Conservation (phyloP, 2,113 vertebrate genomes). For the Chaetodon trifascialis region DNA sequence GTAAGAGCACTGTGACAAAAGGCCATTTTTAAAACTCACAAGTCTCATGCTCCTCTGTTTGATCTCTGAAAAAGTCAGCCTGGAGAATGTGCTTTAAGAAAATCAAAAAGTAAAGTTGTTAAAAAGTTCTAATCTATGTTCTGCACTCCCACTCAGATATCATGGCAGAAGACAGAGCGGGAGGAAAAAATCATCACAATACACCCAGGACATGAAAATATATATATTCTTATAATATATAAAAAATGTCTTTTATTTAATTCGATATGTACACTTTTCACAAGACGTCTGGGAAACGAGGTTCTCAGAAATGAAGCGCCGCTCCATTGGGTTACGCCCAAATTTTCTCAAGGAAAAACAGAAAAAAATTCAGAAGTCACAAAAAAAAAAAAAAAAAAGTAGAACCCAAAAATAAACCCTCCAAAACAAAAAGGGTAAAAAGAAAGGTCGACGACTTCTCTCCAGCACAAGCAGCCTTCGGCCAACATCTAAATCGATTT, state of each 20-base stretch:
- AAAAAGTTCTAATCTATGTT: slow-evolving; percentile 74
- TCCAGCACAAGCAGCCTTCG: slow-evolving; percentile 57
- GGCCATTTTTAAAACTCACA: slow-evolving; percentile 58
- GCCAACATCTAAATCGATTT: background rate
- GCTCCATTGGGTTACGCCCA: slow-evolving; percentile 76
- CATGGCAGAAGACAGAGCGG: slow-evolving; percentile 84
- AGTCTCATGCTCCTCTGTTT: slow-evolving; percentile 45
- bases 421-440: slow-evolving; percentile 40
- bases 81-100: slow-evolving; percentile 72
- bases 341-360: slow-evolving; percentile 58
- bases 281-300: slow-evolving; percentile 82
- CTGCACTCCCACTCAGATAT: slow-evolving; percentile 75
- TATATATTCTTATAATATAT: slow-evolving; percentile 85
- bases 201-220: slow-evolving; percentile 88
- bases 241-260: slow-evolving; percentile 87
- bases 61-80: slow-evolving; percentile 69
- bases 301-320: slow-evolving; percentile 80
- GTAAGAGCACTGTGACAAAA: slow-evolving; percentile 73
- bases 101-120: slow-evolving; percentile 46
- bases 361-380: slow-evolving; percentile 15
- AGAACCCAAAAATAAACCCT: slow-evolving; percentile 62
- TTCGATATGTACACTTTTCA: slow-evolving; percentile 97
- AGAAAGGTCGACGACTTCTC: slow-evolving; percentile 34
- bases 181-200: slow-evolving; percentile 85
- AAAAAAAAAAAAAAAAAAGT: slow-evolving; percentile 44